Base-by-base conservation (phyloP, 2,797 vertebrate genomes). In the Sardinella longiceps region DNA sequence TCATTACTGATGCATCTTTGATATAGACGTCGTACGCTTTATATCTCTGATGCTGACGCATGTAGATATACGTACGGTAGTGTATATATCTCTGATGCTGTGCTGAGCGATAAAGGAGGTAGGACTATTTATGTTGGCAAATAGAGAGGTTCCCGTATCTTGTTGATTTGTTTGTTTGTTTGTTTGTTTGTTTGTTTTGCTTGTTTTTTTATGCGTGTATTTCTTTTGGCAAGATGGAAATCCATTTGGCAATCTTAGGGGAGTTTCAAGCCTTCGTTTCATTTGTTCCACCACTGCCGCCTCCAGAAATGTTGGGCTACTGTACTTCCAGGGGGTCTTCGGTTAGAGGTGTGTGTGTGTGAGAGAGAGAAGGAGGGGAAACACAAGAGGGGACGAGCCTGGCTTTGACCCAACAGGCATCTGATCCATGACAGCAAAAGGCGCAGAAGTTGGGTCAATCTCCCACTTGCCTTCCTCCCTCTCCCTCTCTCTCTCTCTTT, bases 111-210 rank as follows among this genome's bases (percentile, higher is more conserved):
- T 86, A 83, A 91, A 91, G 91, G 93, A 95, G 93, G 92, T 94
- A 95, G 94, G 89, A 92, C 89, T 90, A 91, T 87, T 91, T 89
- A n/a, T 88, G 87, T 92, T 94, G 92, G 92, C 92, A 92, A 77
- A 93, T 87, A 89, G 81, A 90, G 85, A 81, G 56, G 88, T 84
- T 91, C 60, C 83, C 83, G 83, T 82, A 56, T 87, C 81, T 43
- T 77, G 37, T 77, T 43, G 18, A 3, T 70, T 37, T 70, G 12
- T 43, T 43, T 33, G 14, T 37, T 74, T 39, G n/a, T n/a, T n/a
- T n/a, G n/a, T n/a, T n/a, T n/a, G 33, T 74, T 74, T 74, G n/a
- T n/a, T n/a, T n/a, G n/a, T n/a, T n/a, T n/a, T 77, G 46, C 6
- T 48, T 48, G 46, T 48, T 37, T 37, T 66, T 39, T 74, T 39